Percentiles rank a stretch among this genome's conserved stretches.
phyloP scores from a whole-genome alignment of 2,888 invertebrate species.

The Drosophila anomalipes region DNA sequence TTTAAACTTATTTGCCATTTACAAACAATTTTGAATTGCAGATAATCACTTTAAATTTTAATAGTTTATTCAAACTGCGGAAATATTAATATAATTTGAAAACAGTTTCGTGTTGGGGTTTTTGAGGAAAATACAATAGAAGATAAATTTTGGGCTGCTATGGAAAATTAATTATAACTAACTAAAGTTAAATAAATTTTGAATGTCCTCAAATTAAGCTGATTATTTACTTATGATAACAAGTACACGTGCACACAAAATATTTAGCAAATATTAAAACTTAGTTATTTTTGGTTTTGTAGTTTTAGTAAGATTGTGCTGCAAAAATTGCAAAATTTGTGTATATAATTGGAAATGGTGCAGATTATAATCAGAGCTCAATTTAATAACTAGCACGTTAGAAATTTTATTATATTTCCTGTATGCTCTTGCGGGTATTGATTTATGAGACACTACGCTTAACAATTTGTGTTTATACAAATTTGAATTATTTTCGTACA shows the following conservation, averaged over 20 bases:
- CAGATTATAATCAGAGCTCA: not conserved
- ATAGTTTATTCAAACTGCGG: not conserved
- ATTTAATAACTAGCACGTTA: slow-evolving; percentile 12
- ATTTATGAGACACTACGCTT: slow-evolving; percentile 16
- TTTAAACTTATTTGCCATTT: not conserved
- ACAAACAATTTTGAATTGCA: not conserved
- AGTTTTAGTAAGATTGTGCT: not conserved
- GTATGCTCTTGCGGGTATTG: not conserved
- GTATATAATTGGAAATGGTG: slow-evolving; percentile 1
- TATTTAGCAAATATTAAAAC: not conserved
- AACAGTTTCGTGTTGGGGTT: not conserved
- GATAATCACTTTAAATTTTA: not conserved
- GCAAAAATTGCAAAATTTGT: slow-evolving; percentile 7
- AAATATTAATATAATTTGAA: not conserved
- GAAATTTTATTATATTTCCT: not conserved
- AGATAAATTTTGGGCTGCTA: no score
- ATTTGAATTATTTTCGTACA: slow-evolving; percentile 10
- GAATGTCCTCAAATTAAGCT: not conserved
- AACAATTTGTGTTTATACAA: slow-evolving; percentile 5
- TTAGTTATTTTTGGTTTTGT: not conserved
- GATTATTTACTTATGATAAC: not conserved
- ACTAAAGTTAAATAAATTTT: not conserved
- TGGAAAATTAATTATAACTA: not conserved
- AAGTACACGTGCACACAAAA: not conserved
- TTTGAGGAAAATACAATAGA: not conserved